phyloP scores from a whole-genome alignment of 1,140 invertebrate genomes.

The Paraescarpia echinospica region DNA sequence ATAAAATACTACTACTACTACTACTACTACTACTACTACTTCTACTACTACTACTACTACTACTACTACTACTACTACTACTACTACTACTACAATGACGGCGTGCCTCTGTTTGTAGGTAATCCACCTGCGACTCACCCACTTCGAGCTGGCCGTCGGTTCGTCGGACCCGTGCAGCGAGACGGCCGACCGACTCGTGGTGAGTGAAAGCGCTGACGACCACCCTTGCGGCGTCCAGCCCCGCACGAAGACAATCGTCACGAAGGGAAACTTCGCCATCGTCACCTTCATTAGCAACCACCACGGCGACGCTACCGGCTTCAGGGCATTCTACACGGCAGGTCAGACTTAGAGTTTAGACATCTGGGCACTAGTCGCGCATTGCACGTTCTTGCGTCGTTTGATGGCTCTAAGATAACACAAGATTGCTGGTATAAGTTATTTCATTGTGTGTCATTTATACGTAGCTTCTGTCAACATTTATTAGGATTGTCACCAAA shows the following conservation, averaged over 20 bases:
- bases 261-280: conserved; percentile 23
- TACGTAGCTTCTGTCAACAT: no score
- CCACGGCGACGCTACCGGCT: conserved; percentile 20
- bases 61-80: no score
- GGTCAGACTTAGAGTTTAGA: conserved; percentile 3
- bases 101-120: not conserved
- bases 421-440: no score
- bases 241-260: conserved; percentile 11
- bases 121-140: conserved; percentile 15
- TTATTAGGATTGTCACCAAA: no score
- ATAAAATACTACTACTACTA: no score
- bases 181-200: not conserved
- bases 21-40: no score
- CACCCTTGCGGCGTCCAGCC: conserved; percentile 16
- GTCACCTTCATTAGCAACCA: conserved; percentile 20
- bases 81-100: no score
- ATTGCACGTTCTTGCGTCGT: no score
- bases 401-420: no score
- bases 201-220: not conserved
- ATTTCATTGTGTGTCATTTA: no score
- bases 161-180: conserved; percentile 19
- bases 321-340: conserved; percentile 27
- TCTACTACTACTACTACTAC: no score
- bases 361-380: not conserved
- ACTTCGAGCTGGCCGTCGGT: conserved; percentile 25